phyloP scores from a whole-genome alignment of 2,797 vertebrate species.

The Hypotaenidia okinawae region DNA sequence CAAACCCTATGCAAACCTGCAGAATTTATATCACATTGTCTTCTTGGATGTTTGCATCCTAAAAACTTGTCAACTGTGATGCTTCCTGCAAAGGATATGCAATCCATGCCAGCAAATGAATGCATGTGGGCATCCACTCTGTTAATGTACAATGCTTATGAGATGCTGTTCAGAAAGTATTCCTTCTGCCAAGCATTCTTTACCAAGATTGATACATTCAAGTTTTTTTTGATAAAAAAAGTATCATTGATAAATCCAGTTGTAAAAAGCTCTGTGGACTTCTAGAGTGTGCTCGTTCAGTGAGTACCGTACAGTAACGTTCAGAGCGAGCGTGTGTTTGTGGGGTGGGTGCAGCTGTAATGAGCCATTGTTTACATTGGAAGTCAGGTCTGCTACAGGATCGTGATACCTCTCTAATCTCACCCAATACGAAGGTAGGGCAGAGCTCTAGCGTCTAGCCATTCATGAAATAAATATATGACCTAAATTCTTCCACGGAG shows the following conservation, averaged over 20 bases:
- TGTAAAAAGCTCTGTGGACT: neutral
- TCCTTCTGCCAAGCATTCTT: neutral
- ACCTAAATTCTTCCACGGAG: constrained; percentile 43
- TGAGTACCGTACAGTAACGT: neutral
- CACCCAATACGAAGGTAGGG: constrained; percentile 19
- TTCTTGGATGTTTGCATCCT: neutral
- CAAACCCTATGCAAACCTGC: constrained; percentile 37
- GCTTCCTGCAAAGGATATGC: neutral
- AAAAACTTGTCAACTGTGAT: neutral
- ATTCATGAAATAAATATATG: constrained; percentile 51
- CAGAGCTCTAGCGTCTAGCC: constrained; percentile 26
- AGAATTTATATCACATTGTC: neutral
- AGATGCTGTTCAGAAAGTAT: neutral
- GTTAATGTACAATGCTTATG: neutral
- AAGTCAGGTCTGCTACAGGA: constrained; percentile 63
- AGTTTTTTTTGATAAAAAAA: neutral
- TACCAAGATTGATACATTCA: neutral
- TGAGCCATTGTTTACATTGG: constrained; percentile 21
- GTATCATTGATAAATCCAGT: neutral
- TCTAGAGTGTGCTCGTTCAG: neutral
- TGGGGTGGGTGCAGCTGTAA: neutral
- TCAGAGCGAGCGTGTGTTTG: neutral
- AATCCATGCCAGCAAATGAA: neutral
- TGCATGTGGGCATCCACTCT: neutral
- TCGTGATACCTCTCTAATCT: constrained; percentile 54